Percentiles rank a stretch among this genome's conserved stretches.
Conservation (phyloP, 2,888 invertebrate species). For the Pachymerium ferrugineum region DNA sequence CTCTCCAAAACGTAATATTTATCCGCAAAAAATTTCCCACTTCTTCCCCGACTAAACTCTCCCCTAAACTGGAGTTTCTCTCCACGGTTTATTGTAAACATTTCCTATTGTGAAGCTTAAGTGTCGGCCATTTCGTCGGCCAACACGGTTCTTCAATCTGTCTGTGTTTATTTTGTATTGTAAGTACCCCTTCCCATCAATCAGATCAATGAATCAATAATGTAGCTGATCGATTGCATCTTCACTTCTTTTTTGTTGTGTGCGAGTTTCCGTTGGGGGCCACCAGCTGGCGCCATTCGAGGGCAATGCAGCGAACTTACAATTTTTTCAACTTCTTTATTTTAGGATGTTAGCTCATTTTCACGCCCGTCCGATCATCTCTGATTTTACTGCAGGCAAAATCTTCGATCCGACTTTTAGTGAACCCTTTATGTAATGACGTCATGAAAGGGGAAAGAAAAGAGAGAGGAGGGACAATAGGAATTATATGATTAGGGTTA, state of each 20-base stretch:
- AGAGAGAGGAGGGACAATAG: not conserved
- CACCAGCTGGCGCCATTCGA: not conserved
- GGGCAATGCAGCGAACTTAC: slow-evolving; percentile 4
- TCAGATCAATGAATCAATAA: not conserved
- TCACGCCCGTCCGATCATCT: slow-evolving; percentile 1
- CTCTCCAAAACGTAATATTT: too few species aligned
- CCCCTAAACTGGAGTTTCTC: not conserved
- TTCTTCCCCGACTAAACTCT: too few species aligned
- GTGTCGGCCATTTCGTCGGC: slow-evolving; percentile 3
- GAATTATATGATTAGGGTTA: too few species aligned
- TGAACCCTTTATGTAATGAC: not conserved
- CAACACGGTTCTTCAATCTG: slow-evolving; percentile 10
- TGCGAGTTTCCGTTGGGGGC: slow-evolving; percentile 7
- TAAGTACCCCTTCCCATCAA: not conserved
- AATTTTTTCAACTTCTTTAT: slow-evolving; percentile 16
- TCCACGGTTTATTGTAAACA: not conserved
- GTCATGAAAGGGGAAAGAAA: not conserved
- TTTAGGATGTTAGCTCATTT: slow-evolving; percentile 6
- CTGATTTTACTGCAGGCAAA: not conserved
- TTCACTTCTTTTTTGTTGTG: not conserved
- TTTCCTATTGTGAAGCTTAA: not conserved
- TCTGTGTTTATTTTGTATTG: slow-evolving; percentile 1
- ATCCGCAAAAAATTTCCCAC: too few species aligned
- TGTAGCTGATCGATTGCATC: not conserved
- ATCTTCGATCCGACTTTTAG: not conserved